Conservation (phyloP, 2,113 vertebrate species). For the Catharus bicknelli region DNA sequence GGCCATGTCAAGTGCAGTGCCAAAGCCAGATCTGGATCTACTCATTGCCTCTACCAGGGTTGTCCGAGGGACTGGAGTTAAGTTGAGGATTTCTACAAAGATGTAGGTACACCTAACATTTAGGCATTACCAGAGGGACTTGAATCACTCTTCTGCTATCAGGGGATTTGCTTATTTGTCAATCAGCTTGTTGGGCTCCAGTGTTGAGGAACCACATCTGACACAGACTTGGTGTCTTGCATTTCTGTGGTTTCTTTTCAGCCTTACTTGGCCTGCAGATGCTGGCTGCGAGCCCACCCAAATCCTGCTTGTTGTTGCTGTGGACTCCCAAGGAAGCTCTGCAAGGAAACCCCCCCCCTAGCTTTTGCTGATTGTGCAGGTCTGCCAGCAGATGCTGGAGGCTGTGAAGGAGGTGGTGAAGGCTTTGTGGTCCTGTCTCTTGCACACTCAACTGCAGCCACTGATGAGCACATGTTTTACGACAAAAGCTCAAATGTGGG, state of each 20-base stretch:
- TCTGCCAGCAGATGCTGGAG: slow-evolving; percentile 9
- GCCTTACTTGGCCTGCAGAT: not conserved
- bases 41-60: not conserved
- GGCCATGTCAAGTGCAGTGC: not conserved
- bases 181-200: not conserved
- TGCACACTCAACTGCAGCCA: not conserved
- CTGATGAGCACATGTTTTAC: not conserved
- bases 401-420: accelerated
- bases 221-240: not conserved
- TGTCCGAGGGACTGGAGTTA: not conserved
- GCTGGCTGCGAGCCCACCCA: not conserved
- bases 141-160: not conserved
- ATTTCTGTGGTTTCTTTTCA: slow-evolving; percentile 13
- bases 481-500: not conserved
- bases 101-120: not conserved
- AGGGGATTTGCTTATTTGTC: not conserved
- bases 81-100: not conserved
- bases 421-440: not conserved
- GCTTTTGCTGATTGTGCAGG: slow-evolving; percentile 4
- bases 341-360: not conserved
- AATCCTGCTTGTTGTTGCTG: not conserved
- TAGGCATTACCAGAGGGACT: not conserved
- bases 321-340: slow-evolving; percentile 17
- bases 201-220: not conserved
- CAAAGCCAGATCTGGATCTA: not conserved